phyloP scores from a whole-genome alignment of 2,113 vertebrate species.

The Amblyopsis rosae region DNA sequence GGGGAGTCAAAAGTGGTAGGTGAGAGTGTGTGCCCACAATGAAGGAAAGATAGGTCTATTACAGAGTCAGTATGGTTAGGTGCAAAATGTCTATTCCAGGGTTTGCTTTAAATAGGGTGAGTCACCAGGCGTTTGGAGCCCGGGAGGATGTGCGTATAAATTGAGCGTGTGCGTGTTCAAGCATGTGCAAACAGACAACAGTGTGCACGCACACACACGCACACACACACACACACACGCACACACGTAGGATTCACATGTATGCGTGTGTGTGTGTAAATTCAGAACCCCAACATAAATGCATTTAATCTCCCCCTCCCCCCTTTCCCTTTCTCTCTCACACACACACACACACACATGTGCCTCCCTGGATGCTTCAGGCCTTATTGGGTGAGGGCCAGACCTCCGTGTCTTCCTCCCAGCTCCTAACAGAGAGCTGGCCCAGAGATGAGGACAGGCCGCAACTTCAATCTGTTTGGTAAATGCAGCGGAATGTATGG shows the following conservation, averaged over 20 bases:
- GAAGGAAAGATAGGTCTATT: slow-evolving; percentile 66
- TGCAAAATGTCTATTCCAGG: slow-evolving; percentile 76
- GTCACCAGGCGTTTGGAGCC: slow-evolving; percentile 68
- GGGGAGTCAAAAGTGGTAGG: slow-evolving; percentile 47
- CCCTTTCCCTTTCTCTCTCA: neutral
- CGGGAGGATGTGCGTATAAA: slow-evolving; percentile 34
- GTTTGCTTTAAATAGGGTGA: slow-evolving; percentile 71
- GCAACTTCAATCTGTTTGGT: slow-evolving; percentile 73
- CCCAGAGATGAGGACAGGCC: slow-evolving; percentile 52
- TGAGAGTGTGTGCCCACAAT: slow-evolving; percentile 53
- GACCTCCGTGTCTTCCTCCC: slow-evolving; percentile 59
- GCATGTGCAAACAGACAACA: slow-evolving; percentile 38
- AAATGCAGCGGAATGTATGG: slow-evolving; percentile 68
- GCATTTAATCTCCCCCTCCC: too few species aligned
- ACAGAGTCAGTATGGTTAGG: slow-evolving; percentile 68
- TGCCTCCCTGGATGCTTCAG: slow-evolving; percentile 65
- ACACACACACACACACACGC: slow-evolving; percentile 21
- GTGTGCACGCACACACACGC: slow-evolving; percentile 31
- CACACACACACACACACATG: slow-evolving; percentile 31
- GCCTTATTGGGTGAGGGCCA: slow-evolving; percentile 69
- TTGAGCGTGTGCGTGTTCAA: slow-evolving; percentile 27
- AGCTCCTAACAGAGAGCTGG: slow-evolving; percentile 60
- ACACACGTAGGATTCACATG: neutral
- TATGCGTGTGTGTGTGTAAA: neutral
- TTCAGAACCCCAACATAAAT: neutral